Percentiles rank a stretch among this genome's conserved stretches.
Evolutionary conservation across 2,888 invertebrate genomes (phyloP).

Genomic region (Drosophila infuscata): DNA sequence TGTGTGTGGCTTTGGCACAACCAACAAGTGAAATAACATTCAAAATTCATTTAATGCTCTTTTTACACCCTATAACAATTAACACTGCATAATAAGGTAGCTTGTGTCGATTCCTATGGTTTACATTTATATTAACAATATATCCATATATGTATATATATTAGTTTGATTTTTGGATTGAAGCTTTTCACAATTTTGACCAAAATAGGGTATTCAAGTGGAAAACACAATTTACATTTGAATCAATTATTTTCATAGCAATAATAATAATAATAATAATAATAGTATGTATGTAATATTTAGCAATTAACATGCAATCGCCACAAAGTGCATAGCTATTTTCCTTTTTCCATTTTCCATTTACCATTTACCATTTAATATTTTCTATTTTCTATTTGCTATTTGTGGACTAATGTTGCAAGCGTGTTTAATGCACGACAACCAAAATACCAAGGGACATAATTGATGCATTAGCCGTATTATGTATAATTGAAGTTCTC

Average conservation of each 20-base stretch:
- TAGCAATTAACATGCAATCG: constrained; percentile 67
- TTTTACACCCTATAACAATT: background rate
- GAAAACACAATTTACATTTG: constrained; percentile 50
- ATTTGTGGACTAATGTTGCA: constrained; percentile 29
- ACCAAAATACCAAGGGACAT: constrained; percentile 50
- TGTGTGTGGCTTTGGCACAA: constrained; percentile 26
- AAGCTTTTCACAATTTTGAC: background rate
- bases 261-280: constrained; percentile 37
- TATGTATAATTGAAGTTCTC: constrained; percentile 38
- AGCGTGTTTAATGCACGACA: constrained; percentile 54
- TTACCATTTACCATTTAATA: constrained; percentile 1
- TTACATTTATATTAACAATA: background rate
- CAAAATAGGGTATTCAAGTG: constrained; percentile 1
- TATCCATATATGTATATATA: background rate
- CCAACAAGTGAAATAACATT: constrained; percentile 2
- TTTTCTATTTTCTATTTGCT: constrained; percentile 14
- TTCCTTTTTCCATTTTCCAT: constrained; percentile 11
- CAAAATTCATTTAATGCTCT: background rate
- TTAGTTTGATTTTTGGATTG: background rate
- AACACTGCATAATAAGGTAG: background rate
- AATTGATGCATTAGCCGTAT: constrained; percentile 77
- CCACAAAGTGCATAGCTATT: constrained; percentile 54
- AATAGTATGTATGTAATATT: constrained; percentile 41
- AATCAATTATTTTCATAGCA: constrained; percentile 59
- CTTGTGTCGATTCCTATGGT: background rate